A percentile compares a stretch with the other conserved stretches of the same genome.
Evolutionary conservation across 2,797 vertebrate species (phyloP).

Genomic region (Pantherophis vulpinus): DNA sequence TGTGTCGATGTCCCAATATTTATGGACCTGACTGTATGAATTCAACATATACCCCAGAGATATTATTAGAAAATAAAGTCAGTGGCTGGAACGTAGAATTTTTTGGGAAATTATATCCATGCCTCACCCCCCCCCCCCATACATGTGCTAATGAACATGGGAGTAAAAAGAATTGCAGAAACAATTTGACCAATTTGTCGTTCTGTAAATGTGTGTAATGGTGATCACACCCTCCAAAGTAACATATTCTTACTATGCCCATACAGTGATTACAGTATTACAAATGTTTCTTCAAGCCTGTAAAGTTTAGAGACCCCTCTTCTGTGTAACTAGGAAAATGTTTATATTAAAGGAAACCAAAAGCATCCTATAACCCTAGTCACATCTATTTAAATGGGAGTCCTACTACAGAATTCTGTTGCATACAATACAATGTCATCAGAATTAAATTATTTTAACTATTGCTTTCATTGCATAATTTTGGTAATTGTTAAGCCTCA

Average conservation of each 20-base stretch:
- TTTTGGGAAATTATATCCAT: background rate
- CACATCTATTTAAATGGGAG: background rate
- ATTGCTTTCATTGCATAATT: background rate
- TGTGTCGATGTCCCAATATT: too few relatives aligned
- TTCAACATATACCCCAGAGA: background rate
- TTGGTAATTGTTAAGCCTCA: background rate
- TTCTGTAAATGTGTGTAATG: background rate
- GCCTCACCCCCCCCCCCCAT: fast-evolving
- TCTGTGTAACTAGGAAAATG: background rate
- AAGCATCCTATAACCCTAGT: background rate
- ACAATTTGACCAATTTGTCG: background rate
- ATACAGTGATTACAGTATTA: background rate
- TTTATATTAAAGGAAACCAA: background rate
- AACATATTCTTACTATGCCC: background rate
- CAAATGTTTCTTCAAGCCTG: background rate
- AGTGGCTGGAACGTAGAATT: background rate
- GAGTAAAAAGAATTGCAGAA: background rate
- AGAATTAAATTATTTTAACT: background rate
- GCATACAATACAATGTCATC: background rate
- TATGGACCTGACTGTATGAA: too few relatives aligned
- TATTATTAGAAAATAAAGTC: background rate
- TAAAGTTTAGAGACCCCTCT: background rate
- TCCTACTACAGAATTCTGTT: background rate
- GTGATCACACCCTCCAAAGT: background rate
- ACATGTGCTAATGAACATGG: background rate